Conservation (phyloP, 2,888 invertebrate species). For the Azorinus chamasolen region DNA sequence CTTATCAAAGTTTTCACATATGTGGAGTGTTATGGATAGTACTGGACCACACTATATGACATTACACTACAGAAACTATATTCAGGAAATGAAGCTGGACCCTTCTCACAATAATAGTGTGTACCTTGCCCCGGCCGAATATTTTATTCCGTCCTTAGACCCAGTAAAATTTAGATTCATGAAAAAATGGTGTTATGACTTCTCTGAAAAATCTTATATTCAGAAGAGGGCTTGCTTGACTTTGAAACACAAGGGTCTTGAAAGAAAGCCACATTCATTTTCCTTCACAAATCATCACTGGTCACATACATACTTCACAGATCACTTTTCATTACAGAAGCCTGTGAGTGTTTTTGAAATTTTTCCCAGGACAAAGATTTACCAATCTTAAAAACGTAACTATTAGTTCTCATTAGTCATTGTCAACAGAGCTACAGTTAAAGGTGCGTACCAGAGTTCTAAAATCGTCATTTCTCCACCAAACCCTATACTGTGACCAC, state of each 20-base stretch:
- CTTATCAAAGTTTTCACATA: conserved; percentile 73
- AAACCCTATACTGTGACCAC: too few relatives aligned
- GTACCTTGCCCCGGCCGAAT: conserved; percentile 67
- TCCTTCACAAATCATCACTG: conserved; percentile 70
- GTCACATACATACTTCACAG: conserved; percentile 63
- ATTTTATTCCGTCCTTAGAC: conserved; percentile 69
- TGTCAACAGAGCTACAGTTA: too few relatives aligned
- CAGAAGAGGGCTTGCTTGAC: conserved; percentile 60
- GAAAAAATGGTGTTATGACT: conserved; percentile 52
- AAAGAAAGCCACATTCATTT: conserved; percentile 49
- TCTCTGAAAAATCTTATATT: conserved; percentile 37
- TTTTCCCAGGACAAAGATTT: conserved; percentile 49
- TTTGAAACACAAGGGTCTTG: conserved; percentile 52
- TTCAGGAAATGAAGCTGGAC: conserved; percentile 28
- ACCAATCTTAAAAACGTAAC: conserved; percentile 3
- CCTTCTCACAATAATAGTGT: conserved; percentile 50
- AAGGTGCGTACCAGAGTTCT: too few relatives aligned
- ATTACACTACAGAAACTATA: conserved; percentile 68
- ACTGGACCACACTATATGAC: conserved; percentile 82
- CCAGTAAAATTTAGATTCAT: conserved; percentile 64
- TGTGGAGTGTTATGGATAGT: conserved; percentile 81
- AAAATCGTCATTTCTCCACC: too few relatives aligned
- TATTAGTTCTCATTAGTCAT: too few relatives aligned
- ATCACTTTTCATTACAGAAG: conserved; percentile 12
- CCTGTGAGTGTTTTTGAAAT: conserved; percentile 41